These are phyloP conservation scores for Lasioglossum malachurum DNA, from an alignment of 2,888 invertebrate species.

Conservation along the genomic window DNA sequence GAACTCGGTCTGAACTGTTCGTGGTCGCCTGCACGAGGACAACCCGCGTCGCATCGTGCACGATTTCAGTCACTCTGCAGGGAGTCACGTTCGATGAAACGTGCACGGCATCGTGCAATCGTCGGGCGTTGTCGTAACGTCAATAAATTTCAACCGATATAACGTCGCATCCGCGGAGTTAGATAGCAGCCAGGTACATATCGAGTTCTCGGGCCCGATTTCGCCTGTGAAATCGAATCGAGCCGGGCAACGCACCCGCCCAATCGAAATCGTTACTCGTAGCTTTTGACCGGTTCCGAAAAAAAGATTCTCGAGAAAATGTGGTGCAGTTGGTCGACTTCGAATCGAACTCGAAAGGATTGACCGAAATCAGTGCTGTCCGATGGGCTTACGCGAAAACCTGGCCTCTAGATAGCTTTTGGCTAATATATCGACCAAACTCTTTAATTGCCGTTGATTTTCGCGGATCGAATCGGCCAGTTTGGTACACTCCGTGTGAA, in stretches of 20 bases:
- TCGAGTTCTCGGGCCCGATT: constrained; percentile 41
- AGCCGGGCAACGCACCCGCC: constrained; percentile 20
- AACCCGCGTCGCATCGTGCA: constrained; percentile 54
- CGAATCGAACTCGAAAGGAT: neutral
- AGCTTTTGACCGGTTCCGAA: neutral
- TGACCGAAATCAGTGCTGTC: neutral
- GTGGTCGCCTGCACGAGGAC: constrained; percentile 56
- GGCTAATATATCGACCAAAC: neutral
- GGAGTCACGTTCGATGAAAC: constrained; percentile 70
- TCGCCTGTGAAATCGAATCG: constrained; percentile 42
- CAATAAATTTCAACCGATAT: constrained; percentile 67
- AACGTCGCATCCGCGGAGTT: constrained; percentile 47
- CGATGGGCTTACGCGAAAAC: neutral
- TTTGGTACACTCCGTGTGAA: neutral
- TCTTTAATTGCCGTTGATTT: neutral
- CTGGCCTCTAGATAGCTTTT: neutral
- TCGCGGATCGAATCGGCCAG: neutral
- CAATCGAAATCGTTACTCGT: constrained; percentile 15
- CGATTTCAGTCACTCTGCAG: constrained; percentile 64
- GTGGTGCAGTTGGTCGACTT: neutral
- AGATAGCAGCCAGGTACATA: constrained; percentile 37
- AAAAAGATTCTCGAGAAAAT: neutral
- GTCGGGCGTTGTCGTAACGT: constrained; percentile 56
- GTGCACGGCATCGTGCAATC: constrained; percentile 65
- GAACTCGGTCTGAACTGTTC: constrained; percentile 45